Percentiles rank a stretch among this genome's conserved stretches.
Evolutionary conservation across 1,140 invertebrate genomes (phyloP).

Genomic region (Acromyrmex heyeri): DNA sequence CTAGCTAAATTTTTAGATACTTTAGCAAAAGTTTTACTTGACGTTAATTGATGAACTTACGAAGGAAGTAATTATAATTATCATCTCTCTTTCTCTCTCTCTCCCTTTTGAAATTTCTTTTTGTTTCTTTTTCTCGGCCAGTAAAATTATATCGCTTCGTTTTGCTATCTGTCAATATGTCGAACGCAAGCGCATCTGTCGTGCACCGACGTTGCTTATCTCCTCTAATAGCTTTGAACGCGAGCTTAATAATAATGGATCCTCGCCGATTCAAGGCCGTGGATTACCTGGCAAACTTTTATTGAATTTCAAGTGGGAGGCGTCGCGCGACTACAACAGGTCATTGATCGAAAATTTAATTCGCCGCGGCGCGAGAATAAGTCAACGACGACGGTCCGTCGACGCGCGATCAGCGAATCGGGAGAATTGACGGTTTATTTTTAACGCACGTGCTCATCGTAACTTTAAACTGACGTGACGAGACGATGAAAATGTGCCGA

Average conservation of each 20-base stretch:
- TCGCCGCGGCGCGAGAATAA: slow-evolving; percentile 22
- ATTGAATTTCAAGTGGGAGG: slow-evolving; percentile 64
- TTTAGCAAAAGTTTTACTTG: no score
- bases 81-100: not conserved
- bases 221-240: slow-evolving; percentile 20
- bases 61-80: not conserved
- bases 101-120: not conserved
- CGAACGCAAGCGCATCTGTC: slow-evolving; percentile 37
- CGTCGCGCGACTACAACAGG: slow-evolving; percentile 56
- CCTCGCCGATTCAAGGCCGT: slow-evolving; percentile 63
- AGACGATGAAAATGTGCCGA: slow-evolving; percentile 21
- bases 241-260: slow-evolving; percentile 67
- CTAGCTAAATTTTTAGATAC: no score
- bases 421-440: slow-evolving; percentile 17
- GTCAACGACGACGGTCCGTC: not conserved
- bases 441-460: not conserved
- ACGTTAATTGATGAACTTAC: slow-evolving; percentile 2
- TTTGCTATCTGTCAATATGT: slow-evolving; percentile 44
- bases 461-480: slow-evolving; percentile 1
- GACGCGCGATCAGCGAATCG: slow-evolving; percentile 20
- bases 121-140: not conserved
- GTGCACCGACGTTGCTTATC: slow-evolving; percentile 41
- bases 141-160: not conserved
- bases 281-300: slow-evolving; percentile 65
- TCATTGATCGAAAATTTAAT: slow-evolving; percentile 60